A percentile compares a stretch with the other conserved stretches of the same genome.
These are phyloP conservation scores for Tenthredo scrophulariae DNA, from an alignment of 2,888 invertebrate genomes.

Conservation along the genomic window DNA sequence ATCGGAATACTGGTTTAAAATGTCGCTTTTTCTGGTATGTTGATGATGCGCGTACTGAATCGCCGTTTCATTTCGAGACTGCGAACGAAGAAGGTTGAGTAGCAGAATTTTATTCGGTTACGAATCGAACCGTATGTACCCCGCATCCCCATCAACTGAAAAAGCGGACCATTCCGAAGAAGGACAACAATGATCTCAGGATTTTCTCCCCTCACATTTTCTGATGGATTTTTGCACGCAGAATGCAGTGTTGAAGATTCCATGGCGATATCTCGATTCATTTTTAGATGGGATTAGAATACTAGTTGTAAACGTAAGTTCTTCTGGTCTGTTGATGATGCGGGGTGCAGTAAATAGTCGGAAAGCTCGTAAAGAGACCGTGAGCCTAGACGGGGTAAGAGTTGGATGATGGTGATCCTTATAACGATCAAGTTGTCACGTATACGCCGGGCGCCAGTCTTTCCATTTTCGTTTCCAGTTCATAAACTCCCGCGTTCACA, in stretches of 20 bases:
- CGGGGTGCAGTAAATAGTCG: background rate
- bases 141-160: too few relatives aligned
- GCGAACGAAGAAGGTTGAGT: too few relatives aligned
- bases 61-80: too few relatives aligned
- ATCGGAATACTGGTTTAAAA: background rate
- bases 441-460: slow-evolving; percentile 57
- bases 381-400: slow-evolving; percentile 7
- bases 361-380: slow-evolving; percentile 33
- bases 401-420: slow-evolving; percentile 35
- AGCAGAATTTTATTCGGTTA: too few relatives aligned
- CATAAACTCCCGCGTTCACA: slow-evolving; percentile 68
- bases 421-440: slow-evolving; percentile 70
- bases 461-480: slow-evolving; percentile 67
- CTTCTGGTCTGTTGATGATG: background rate
- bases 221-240: background rate
- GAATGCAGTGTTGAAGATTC: background rate
- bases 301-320: background rate
- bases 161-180: too few relatives aligned
- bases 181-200: too few relatives aligned
- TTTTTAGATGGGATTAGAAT: background rate
- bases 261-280: background rate
- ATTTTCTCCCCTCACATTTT: background rate
- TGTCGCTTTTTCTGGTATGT: background rate
- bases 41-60: too few relatives aligned
- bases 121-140: too few relatives aligned